Evolutionary conservation across 2,888 invertebrate genomes (phyloP), one percentile per base, ranked within the genome.

Genomic region (Eulithis testata): DNA sequence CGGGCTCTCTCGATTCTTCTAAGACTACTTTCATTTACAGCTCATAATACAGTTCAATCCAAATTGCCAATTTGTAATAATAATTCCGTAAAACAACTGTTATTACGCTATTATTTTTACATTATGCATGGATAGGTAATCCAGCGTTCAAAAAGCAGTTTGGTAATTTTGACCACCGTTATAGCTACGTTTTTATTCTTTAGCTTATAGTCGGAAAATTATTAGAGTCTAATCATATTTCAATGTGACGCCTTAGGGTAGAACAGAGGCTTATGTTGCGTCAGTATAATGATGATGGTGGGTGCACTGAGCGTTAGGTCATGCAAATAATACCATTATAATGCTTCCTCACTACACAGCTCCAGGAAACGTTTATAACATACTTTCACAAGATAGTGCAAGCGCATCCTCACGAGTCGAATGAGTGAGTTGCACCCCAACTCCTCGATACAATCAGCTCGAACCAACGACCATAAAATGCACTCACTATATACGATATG

Each of bases 31-130:
- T 67, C 60, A 60, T 66, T 64, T 54, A 55, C 51, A 51, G 64
- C 56, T 68, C 66, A 67, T 14, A 31, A 14, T 47, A 47, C 21
- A 49, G 59, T 63, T 68, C 59, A 58, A 65, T 57, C 51, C 64
- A 56, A 62, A 50, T 64, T 67, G 60, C 73, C 83, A 83, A 86
- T 87, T 21, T 87, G 87, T 82, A 84, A 84, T 79, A 82, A 79
- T 79, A 87, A 86, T 84, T 84, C 82, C 75, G 77, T 79, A 74
- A 78, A 81, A 81, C 70, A 68, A 69, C 71, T 70, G 52, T 68
- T 66, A 73, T 72, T 76, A 76, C 74, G 78, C 75, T 73, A 65
- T 70, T 68, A 69, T 72, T 72, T 69, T 71, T 72, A 68, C 61
- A 72, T 73, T 66, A 76, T 66, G 69, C n/a, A n/a, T 44, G 31